A percentile compares a stretch with the other conserved stretches of the same genome.
phyloP scores from a whole-genome alignment of 2,888 invertebrate species.

The Dione juno region DNA sequence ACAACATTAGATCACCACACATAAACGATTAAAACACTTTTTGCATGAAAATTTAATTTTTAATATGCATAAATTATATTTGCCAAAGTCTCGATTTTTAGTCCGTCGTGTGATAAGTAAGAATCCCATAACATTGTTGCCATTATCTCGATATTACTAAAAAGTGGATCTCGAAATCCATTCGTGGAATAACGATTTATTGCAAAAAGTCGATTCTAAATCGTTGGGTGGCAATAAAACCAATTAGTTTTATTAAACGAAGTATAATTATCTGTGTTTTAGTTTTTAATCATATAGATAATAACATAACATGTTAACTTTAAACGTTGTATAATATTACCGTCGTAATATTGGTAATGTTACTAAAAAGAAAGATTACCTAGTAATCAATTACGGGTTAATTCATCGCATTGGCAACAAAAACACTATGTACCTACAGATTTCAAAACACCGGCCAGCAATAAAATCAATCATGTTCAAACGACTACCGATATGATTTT shows the following conservation, averaged over 20 bases:
- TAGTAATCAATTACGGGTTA: slow-evolving; percentile 40
- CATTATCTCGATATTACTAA: slow-evolving; percentile 32
- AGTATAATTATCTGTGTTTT: slow-evolving; percentile 20
- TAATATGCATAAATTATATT: slow-evolving; percentile 23
- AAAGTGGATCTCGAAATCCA: slow-evolving; percentile 27
- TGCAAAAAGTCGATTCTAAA: slow-evolving; percentile 24
- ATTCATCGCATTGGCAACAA: slow-evolving; percentile 47
- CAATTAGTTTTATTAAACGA: slow-evolving; percentile 31
- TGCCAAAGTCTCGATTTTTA: not conserved
- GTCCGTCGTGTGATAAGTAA: not conserved
- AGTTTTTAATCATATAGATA: slow-evolving; percentile 24
- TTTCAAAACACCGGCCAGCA: slow-evolving; percentile 71
- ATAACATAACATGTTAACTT: not conserved
- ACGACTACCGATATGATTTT: slow-evolving; percentile 75
- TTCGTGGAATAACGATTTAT: slow-evolving; percentile 34
- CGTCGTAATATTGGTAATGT: not conserved
- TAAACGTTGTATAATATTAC: not conserved
- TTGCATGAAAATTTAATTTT: slow-evolving; percentile 12
- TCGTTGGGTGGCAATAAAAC: slow-evolving; percentile 19
- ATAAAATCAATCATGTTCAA: slow-evolving; percentile 80
- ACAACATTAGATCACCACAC: slow-evolving; percentile 27
- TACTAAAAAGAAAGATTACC: not conserved
- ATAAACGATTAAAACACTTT: slow-evolving; percentile 24
- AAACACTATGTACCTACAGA: slow-evolving; percentile 55
- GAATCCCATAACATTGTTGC: slow-evolving; percentile 28